Conservation (phyloP, 37 sponge, comb jelly and placozoan genomes). For the Bolinopsis microptera region DNA sequence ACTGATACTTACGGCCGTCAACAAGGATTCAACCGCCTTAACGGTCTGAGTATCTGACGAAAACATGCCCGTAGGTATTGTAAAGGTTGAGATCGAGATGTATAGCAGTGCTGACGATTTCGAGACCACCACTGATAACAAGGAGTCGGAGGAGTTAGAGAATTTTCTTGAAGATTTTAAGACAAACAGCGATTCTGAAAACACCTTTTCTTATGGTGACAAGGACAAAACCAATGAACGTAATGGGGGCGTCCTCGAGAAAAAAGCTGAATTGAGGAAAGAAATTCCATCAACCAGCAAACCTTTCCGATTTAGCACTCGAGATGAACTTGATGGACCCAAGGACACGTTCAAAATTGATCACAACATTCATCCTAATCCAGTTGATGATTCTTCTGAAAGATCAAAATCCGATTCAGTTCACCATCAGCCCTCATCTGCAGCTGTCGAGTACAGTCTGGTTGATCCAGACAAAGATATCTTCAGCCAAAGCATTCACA, state of each 20-base stretch:
- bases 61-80: slow-evolving; percentile 7
- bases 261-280: not conserved
- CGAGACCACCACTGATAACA: not conserved
- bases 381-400: not conserved
- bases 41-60: too few species aligned
- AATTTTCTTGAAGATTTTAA: not conserved
- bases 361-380: not conserved
- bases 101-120: not conserved
- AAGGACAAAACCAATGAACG: not conserved
- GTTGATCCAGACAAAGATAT: slow-evolving; percentile 5
- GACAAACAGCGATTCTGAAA: not conserved
- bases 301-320: not conserved
- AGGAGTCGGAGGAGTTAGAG: not conserved
- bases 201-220: not conserved
- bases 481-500: slow-evolving; percentile 5
- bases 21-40: too few species aligned
- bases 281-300: not conserved
- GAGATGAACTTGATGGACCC: not conserved
- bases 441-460: slow-evolving; percentile 3
- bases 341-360: not conserved
- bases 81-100: slow-evolving; percentile 30
- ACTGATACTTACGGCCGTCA: too few species aligned
- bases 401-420: not conserved
- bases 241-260: not conserved
- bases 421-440: not conserved